Evolutionary conservation across 2,888 invertebrate species (phyloP).

Genomic region (Mayetiola destructor): DNA sequence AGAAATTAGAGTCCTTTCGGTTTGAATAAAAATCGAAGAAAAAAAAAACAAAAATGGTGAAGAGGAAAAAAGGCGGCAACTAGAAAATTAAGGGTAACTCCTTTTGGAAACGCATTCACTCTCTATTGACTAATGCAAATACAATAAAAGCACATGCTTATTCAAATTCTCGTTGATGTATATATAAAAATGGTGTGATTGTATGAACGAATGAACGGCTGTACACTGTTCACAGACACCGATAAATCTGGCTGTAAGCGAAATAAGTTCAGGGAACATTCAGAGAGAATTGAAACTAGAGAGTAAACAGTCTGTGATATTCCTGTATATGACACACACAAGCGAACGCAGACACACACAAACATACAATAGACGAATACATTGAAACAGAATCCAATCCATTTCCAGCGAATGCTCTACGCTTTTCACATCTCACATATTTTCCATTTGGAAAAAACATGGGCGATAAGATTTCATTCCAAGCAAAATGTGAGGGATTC

Average conservation of each 20-base stretch:
- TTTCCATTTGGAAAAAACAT: no score
- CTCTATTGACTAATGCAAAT: slow-evolving; percentile 2
- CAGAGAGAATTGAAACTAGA: no score
- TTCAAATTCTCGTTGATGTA: neutral
- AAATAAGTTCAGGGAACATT: no score
- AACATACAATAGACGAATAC: no score
- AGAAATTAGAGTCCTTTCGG: neutral
- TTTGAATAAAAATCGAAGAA: neutral
- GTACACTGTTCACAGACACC: neutral
- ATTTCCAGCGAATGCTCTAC: no score
- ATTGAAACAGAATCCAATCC: no score
- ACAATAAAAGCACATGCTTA: neutral
- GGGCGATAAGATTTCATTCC: no score
- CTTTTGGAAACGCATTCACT: slow-evolving; percentile 1
- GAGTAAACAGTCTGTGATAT: no score
- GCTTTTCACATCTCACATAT: no score
- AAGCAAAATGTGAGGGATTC: no score
- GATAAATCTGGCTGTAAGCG: neutral
- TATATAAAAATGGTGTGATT: neutral
- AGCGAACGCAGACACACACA: no score
- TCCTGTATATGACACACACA: no score
- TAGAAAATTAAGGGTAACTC: slow-evolving; percentile 11
- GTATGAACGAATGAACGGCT: neutral
- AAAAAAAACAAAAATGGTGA: slow-evolving; percentile 9
- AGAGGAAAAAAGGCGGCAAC: slow-evolving; percentile 10